Evolutionary conservation across 2,888 invertebrate genomes (phyloP).

Genomic region (Drosophila borealis): DNA sequence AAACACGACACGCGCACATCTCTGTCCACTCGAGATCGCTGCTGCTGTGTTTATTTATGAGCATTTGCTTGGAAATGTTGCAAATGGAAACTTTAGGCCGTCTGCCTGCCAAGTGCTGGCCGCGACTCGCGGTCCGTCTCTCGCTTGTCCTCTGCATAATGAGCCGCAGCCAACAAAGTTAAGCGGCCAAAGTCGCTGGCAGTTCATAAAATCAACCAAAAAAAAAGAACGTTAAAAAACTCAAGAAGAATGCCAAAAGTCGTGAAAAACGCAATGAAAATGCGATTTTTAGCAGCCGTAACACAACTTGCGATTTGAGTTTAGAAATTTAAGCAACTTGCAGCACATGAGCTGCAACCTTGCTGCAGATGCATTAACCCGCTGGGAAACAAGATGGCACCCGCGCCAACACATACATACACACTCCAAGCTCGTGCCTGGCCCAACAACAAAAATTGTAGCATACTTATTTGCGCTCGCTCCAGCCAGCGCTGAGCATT

Average conservation of each 20-base stretch:
- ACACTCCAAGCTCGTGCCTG: neutral
- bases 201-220: slow-evolving; percentile 64
- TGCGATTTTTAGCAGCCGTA: slow-evolving; percentile 36
- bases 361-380: slow-evolving; percentile 41
- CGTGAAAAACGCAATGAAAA: slow-evolving; percentile 53
- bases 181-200: slow-evolving; percentile 50
- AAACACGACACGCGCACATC: slow-evolving; percentile 1
- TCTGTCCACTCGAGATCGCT: slow-evolving; percentile 7
- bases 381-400: slow-evolving; percentile 34
- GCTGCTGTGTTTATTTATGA: slow-evolving; percentile 59
- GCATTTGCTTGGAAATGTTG: slow-evolving; percentile 66
- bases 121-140: slow-evolving; percentile 33
- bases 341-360: slow-evolving; percentile 30
- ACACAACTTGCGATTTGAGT: slow-evolving; percentile 22
- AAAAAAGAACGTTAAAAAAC: slow-evolving; percentile 17
- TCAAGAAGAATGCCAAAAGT: slow-evolving; percentile 32
- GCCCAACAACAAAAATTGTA: slow-evolving; percentile 34
- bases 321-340: slow-evolving; percentile 20
- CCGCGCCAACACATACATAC: slow-evolving; percentile 9
- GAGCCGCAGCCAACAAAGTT: slow-evolving; percentile 66
- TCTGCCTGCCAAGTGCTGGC: slow-evolving; percentile 65
- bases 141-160: slow-evolving; percentile 59
- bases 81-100: slow-evolving; percentile 55
- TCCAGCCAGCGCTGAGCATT: slow-evolving; percentile 17
- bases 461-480: slow-evolving; percentile 52